Base-by-base conservation (phyloP, 2,888 invertebrate genomes). In the Microctonus brassicae region DNA sequence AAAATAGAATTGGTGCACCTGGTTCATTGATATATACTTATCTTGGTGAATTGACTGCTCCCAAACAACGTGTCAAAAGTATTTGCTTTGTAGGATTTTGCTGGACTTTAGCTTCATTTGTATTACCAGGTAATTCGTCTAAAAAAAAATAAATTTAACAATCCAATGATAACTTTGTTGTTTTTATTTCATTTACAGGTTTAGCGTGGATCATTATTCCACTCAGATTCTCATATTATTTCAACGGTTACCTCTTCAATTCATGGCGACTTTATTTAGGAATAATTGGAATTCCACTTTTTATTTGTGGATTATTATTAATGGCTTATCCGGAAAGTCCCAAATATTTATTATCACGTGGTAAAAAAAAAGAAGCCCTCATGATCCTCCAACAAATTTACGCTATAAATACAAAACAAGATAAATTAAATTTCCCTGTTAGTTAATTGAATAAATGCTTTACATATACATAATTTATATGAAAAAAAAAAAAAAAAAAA, bases 221-320 rank as follows among this genome's bases (percentile, higher is more conserved):
- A 0, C 52, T 84, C 61, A 78, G 81, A 11, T 82, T 86, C 70
- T 77, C 79, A 7, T 69, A 81, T 55, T 71, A 77, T n/a, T 80
- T 80, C 47, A 73, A 82, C 0, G 82, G 85, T 11, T 81, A 94
- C 72, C 83, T 85, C 0, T 92, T 92, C 81, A 90, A 92, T 39
- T 93, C 95, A 0, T 96, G 96, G 96, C 89, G 95, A 6, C 83
- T 95, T 5, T 91, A 94, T 71, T 87, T 95, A 1, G 89, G 93
- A 0, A 85, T 92, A 0, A 91, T 93, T 72, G 90, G 92, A 0
- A 42, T 93, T 2, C 92, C 95, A 0, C 92, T 92, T 78, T 80
- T 93, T 0, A 62, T 93, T 0, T 91, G 92, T 0, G 90, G 92
- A 0, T 47, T 91, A 0, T 89, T 92, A 13, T 86, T 93, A 13